Base-by-base conservation (phyloP, 2,113 vertebrate genomes). In the Alouatta palliata region DNA sequence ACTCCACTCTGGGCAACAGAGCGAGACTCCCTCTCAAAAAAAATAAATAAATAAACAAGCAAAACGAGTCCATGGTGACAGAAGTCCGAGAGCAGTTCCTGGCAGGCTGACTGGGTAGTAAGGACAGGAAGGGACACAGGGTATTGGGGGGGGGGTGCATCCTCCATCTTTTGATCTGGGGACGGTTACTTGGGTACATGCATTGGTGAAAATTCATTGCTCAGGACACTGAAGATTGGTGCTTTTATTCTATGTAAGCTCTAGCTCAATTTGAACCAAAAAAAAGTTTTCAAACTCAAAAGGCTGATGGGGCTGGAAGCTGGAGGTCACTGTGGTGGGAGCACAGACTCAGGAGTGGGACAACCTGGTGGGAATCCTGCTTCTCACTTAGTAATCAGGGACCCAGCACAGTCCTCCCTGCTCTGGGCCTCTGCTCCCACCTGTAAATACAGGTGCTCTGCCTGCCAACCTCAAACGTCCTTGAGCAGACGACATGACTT, bases 101-200 rank as follows among this genome's bases (percentile, higher is more conserved):
- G 25, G 52, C 11, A 5, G 32, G 52, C 54, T 40, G 35, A 58
- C 14, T 12, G 6, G 11, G 35, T 25, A 40, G 64, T 75, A 27
- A 52, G 56, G 7, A 13, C 66, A 30, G 56, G 21, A 58, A 66
- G 32, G 49, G 23, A 32, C 49, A 32, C 6, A 17, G 10, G 56
- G 66, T 52, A 20, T 1, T 1, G 47, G 2, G 35, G 5, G 2
- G 8, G 1, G 4, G 13, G 45, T 14, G 19, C 37, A 6, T 52
- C 16, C 6, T 35, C 40, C 68, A 19, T 47, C 13, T 40, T 25
- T 75, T 16, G 19, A 58, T 45, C 52, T 35, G 6, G 17, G 8
- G 5, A 30, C 7, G 87, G 20, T 32, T 45, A 4, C 40, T 4
- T 14, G 43, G 16, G 47, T 87, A 47, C 52, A 7, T 32, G 32